Evolutionary conservation across 1,140 invertebrate species (phyloP).

Genomic region (Helicoverpa armigera): DNA sequence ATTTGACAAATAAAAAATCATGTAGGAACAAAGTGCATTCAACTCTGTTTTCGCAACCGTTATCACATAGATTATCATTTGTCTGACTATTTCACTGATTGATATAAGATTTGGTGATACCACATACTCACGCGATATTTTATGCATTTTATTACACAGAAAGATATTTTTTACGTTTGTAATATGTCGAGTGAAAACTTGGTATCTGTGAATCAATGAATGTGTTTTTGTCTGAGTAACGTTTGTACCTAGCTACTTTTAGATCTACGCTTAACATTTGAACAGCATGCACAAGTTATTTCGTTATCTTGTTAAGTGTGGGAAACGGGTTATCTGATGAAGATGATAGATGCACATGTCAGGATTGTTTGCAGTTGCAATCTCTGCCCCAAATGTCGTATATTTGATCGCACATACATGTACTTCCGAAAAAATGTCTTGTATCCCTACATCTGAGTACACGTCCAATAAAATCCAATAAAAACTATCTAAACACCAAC

Average conservation of each 20-base stretch:
- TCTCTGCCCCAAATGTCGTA: neutral
- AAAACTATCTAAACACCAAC: too few species aligned
- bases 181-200: too few species aligned
- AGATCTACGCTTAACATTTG: neutral
- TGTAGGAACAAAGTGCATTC: neutral
- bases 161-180: too few species aligned
- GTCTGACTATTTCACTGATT: slow-evolving; percentile 4
- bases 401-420: neutral
- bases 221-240: too few species aligned
- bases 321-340: slow-evolving; percentile 37
- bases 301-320: slow-evolving; percentile 27
- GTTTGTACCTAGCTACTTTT: too few species aligned
- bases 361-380: slow-evolving; percentile 19
- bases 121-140: neutral
- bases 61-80: neutral
- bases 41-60: neutral
- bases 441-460: too few species aligned
- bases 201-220: too few species aligned
- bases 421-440: too few species aligned
- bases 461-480: too few species aligned
- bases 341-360: slow-evolving; percentile 41
- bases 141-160: too few species aligned
- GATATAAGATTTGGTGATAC: neutral
- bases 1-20: too few species aligned
- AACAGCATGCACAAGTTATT: neutral